Conservation (phyloP, 2,113 vertebrate genomes). For the Acrocephalus arundinaceus region DNA sequence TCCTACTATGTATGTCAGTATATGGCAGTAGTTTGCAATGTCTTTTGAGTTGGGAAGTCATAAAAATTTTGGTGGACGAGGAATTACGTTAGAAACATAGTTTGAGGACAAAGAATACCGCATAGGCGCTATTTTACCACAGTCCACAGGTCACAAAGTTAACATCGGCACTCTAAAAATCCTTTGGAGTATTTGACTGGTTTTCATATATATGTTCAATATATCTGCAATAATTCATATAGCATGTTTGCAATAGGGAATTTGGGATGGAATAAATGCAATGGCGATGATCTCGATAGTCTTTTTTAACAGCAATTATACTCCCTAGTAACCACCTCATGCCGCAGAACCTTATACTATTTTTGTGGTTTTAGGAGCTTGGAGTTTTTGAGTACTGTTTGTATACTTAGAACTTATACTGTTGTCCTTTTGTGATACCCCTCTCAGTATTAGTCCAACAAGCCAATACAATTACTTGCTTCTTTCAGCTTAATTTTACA, state of each 20-base stretch:
- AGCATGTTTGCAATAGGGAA: background rate
- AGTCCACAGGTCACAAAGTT: background rate
- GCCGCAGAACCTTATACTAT: background rate
- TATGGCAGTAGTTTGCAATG: background rate
- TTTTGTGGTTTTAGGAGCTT: constrained; percentile 30
- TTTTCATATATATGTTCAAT: background rate
- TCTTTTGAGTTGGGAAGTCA: background rate
- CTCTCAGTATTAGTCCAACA: constrained; percentile 40
- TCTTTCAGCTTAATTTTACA: constrained; percentile 39
- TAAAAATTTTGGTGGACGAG: background rate
- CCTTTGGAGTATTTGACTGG: background rate
- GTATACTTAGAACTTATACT: background rate
- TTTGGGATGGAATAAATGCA: background rate
- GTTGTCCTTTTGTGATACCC: background rate
- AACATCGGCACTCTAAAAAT: background rate
- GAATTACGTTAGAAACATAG: background rate
- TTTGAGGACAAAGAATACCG: background rate
- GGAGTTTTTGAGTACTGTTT: background rate
- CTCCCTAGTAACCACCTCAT: constrained; percentile 7
- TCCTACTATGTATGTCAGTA: background rate
- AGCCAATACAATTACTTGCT: background rate
- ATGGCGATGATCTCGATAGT: background rate
- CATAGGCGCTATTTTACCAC: background rate
- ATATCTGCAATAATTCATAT: background rate
- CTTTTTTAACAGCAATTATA: background rate